Conservation (phyloP, 2,113 vertebrate species). For the Beaufortia kweichowensis region DNA sequence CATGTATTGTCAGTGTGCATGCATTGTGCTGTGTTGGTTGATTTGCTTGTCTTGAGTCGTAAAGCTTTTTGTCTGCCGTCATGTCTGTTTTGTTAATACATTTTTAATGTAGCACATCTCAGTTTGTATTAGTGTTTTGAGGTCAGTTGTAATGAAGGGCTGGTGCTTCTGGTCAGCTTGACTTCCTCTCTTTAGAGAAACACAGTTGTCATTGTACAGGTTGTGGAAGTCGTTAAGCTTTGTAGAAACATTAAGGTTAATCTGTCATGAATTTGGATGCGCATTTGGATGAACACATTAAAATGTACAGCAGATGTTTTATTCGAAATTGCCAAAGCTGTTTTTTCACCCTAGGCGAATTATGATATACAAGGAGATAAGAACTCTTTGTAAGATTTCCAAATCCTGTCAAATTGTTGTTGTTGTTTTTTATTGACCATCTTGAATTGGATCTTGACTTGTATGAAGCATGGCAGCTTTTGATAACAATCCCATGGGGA, state of each 20-base stretch:
- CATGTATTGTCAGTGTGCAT: conserved; percentile 18
- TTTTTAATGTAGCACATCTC: conserved; percentile 26
- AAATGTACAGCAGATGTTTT: no score
- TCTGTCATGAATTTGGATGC: background rate
- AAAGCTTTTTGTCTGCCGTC: background rate
- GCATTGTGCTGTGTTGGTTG: background rate
- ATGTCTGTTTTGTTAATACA: conserved; percentile 28
- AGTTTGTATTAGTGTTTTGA: conserved; percentile 30
- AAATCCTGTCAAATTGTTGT: no score
- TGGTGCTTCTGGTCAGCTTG: conserved; percentile 15
- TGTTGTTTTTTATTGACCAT: no score
- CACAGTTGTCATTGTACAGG: background rate
- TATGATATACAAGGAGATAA: no score
- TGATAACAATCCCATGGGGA: no score
- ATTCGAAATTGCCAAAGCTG: background rate
- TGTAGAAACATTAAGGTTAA: background rate
- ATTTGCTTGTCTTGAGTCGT: background rate
- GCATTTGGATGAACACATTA: background rate
- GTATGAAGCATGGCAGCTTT: no score
- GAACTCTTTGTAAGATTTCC: no score
- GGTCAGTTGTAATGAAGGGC: conserved; percentile 19
- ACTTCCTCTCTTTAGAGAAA: conserved; percentile 7
- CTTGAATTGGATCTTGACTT: no score
- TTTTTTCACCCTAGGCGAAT: background rate
- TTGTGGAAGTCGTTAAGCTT: background rate